Evolutionary conservation across 2,888 invertebrate species (phyloP), one percentile per base, ranked within the genome.

Genomic region (Mellilla xanthometata): DNA sequence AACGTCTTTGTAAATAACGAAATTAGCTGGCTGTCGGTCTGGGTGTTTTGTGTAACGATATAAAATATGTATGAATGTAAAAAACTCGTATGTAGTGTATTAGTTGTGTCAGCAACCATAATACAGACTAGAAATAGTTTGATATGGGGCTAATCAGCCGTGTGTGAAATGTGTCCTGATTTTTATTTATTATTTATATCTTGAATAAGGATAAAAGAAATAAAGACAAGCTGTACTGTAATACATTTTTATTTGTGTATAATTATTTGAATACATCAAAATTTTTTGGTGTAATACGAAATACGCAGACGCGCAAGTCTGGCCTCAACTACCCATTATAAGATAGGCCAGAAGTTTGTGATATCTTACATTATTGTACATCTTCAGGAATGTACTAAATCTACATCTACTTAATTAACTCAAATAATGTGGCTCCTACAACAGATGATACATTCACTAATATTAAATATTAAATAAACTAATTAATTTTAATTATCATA

Each of bases 261-360:
- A 83, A 69, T n/a, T 78, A 81, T 79, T 81, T 80, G 74, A 80
- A 84, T 85, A 85, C 82, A 85, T 81, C 80, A 81, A 81, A 76
- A 61, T 58, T 84, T 83, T 85, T 87, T 85, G 87, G 85, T 86
- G 81, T 82, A 81, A 78, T 79, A 80, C 70, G 77, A 79, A 81
- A 79, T 71, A 75, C 78, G 80, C 82, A 66, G 66, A 68, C 58
- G 73, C 78, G 72, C 59, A 62, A 29, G 39, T 13, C 69, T 71
- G 78, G 72, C 81, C 76, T 45, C 26, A 40, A 46, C 55, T 58
- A 58, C 69, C 62, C 65, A 62, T 63, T 57, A 63, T 65, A 62
- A 65, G 60, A 58, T 79, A 77, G 80, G 81, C 78, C 81, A 72
- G 70, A 50, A 38, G 49, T 62, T 65, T 65, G 58, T 72, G 68